Base-by-base conservation (phyloP, 2,113 vertebrate species). In the Hypomesus transpacificus region DNA sequence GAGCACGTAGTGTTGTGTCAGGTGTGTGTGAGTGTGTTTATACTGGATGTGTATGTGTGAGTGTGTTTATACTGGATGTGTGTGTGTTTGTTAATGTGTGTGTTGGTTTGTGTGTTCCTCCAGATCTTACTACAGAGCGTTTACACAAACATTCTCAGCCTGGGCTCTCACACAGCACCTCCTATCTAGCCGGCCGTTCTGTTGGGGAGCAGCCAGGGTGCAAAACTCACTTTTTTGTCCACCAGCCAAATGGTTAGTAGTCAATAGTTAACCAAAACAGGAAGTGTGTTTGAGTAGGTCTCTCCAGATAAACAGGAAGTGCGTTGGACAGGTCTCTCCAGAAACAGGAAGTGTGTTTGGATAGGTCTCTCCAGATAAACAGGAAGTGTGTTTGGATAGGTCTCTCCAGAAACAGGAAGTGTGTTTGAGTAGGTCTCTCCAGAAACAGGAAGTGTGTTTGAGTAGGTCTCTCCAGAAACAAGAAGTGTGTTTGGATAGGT, bases 381-480 rank as follows among this genome's bases (percentile, higher is more conserved):
- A 18, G 54, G 16, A 56, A 56, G n/a, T 17, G 16, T 56, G 17
- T 18, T 56, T 56, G 54, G 9, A 18, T 56, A 56, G 17, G 1
- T 3, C 54, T 20, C n/a, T 20, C 16, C 54, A 18, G 54, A 56
- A 56, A 56, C 54, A 56, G 16, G 16, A 56, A 20, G 39, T 46
- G 39, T 46, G 9, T 46, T 46, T 20, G n/a, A 3, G 16, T 56
- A 20, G 17, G 17, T 3, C n/a, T 18, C n/a, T 17, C n/a, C 16
- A 56, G n/a, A 56, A 18, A 18, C 54, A 56, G 83, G 88, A 87
- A 70, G 68, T 20, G 67, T 83, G 85, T 18, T 20, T 56, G 16
- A 3, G 54, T 56, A 56, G 54, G 17, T 18, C 54, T 11, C 17
- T 5, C 1, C 54, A 18, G 54, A 56, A 56, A 20, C 54, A 56